These are phyloP conservation scores for Sylvicapra grimmia DNA, from an alignment of 2,113 vertebrate genomes.

Conservation along the genomic window DNA sequence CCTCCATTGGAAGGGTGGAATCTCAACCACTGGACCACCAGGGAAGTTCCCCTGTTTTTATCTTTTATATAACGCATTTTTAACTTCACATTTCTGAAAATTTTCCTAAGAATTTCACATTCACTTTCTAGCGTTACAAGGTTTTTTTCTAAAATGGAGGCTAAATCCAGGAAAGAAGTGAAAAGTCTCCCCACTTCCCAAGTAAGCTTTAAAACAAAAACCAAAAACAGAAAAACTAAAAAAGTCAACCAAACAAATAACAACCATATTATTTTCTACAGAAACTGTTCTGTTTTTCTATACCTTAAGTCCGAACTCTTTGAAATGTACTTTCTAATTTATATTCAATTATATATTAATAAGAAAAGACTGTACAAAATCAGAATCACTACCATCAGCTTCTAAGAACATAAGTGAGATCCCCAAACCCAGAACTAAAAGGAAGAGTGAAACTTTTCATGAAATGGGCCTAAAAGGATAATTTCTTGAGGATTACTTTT, in stretches of 20 bases:
- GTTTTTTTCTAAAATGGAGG: background rate
- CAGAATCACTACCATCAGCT: background rate
- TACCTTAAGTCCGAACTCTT: background rate
- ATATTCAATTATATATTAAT: background rate
- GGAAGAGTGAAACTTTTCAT: background rate
- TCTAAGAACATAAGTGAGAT: background rate
- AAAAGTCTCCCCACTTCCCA: background rate
- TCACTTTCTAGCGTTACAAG: background rate
- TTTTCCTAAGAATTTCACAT: background rate
- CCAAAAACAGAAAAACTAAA: background rate
- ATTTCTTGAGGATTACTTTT: background rate
- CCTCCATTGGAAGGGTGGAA: background rate
- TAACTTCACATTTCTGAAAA: background rate
- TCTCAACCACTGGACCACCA: background rate
- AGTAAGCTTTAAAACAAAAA: background rate
- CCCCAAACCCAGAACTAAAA: background rate
- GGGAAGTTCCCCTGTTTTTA: slow-evolving; percentile 41
- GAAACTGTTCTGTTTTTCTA: background rate
- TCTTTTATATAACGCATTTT: slow-evolving; percentile 13
- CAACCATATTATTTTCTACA: background rate
- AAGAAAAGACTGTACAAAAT: background rate
- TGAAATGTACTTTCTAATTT: background rate
- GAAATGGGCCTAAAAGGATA: background rate
- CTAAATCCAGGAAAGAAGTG: background rate
- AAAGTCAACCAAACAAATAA: background rate